A percentile compares a stretch with the other conserved stretches of the same genome.
Evolutionary conservation across 2,797 vertebrate genomes (phyloP).

Genomic region (Sternarchorhynchus goeldii): DNA sequence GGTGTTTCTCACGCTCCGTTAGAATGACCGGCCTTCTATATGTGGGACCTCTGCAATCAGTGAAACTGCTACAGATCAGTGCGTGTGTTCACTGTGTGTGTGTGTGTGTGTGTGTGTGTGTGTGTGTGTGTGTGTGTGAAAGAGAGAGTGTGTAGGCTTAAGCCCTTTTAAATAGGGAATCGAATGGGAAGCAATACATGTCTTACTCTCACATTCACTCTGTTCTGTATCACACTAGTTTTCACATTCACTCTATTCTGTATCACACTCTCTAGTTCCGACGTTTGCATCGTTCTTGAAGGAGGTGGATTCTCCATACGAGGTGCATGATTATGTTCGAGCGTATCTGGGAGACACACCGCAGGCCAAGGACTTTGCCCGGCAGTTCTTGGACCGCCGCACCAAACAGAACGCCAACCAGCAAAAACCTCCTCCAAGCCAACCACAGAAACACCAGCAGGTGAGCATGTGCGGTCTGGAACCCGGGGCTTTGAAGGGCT

Average conservation of each 20-base stretch:
- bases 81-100: background rate
- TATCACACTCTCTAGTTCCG: constrained; percentile 80
- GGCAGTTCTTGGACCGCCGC: constrained; percentile 98
- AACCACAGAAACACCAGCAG: constrained; percentile 74
- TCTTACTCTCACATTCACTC: too few relatives aligned
- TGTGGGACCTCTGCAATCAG: too few relatives aligned
- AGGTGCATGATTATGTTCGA: constrained; percentile 97
- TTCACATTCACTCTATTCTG: constrained; percentile 31
- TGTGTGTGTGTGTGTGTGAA: too few relatives aligned
- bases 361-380: constrained; percentile 99
- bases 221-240: too few relatives aligned
- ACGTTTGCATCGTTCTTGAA: constrained; percentile 99
- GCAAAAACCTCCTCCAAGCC: constrained; percentile 83
- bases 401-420: constrained; percentile 97
- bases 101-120: background rate
- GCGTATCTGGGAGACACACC: constrained; percentile 96
- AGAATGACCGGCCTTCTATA: too few relatives aligned
- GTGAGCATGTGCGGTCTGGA: constrained; percentile 52
- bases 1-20: too few relatives aligned
- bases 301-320: constrained; percentile 97
- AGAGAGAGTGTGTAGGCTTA: too few relatives aligned
- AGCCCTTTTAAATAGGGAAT: too few relatives aligned
- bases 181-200: too few relatives aligned
- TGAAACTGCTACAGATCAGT: too few relatives aligned
- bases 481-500: background rate